A percentile compares a stretch with the other conserved stretches of the same genome.
phyloP scores from a whole-genome alignment of 2,797 vertebrate species.

The Microchirus variegatus region DNA sequence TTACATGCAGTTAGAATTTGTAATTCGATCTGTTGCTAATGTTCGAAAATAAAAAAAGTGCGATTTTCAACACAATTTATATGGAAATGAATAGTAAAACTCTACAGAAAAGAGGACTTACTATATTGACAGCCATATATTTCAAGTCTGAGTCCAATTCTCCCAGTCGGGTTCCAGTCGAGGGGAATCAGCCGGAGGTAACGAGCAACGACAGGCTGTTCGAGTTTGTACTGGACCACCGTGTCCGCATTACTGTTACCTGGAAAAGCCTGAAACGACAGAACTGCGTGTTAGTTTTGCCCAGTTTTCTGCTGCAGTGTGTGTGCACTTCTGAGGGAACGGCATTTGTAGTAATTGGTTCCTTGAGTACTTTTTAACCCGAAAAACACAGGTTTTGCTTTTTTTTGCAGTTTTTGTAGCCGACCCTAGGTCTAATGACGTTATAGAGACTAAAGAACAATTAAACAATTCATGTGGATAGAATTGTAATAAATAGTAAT shows the following conservation, averaged over 20 bases:
- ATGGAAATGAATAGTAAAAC: too few relatives aligned
- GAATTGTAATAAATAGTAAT: too few relatives aligned
- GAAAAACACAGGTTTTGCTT: neutral
- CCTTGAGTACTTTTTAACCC: neutral
- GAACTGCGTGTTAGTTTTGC: neutral
- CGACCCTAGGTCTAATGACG: too few relatives aligned
- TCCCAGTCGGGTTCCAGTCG: constrained; percentile 87
- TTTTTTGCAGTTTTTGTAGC: too few relatives aligned
- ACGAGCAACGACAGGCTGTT: constrained; percentile 85
- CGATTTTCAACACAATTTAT: too few relatives aligned
- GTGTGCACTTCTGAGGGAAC: neutral
- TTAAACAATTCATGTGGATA: too few relatives aligned
- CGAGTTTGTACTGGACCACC: constrained; percentile 90
- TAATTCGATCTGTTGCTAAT: too few relatives aligned
- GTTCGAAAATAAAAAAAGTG: too few relatives aligned
- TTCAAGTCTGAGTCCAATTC: constrained; percentile 90
- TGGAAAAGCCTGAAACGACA: constrained; percentile 84
- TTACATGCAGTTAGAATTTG: too few relatives aligned
- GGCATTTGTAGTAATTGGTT: neutral
- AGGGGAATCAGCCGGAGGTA: constrained; percentile 90
- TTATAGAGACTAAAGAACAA: too few relatives aligned
- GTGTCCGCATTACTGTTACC: constrained; percentile 93
- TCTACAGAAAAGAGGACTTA: constrained; percentile 75
- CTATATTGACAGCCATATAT: constrained; percentile 93
- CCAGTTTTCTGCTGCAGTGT: neutral